Conservation (phyloP, 1,140 invertebrate genomes). For the Geopemphigus sp. region DNA sequence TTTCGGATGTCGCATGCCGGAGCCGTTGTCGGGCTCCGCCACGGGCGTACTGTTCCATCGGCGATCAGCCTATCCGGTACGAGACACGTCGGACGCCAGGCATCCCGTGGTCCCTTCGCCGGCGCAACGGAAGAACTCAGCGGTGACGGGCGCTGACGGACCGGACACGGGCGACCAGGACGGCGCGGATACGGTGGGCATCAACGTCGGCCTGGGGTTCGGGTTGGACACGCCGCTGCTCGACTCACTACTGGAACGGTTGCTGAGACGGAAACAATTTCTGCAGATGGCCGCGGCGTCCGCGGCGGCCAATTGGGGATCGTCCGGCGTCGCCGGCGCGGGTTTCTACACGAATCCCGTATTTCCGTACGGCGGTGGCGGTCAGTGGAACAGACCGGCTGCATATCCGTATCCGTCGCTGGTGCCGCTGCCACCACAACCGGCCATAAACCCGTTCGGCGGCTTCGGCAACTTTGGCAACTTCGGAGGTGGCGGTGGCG, state of each 20-base stretch:
- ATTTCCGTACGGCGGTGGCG: background rate
- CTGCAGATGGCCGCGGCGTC: background rate
- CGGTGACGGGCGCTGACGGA: background rate
- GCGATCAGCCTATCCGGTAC: background rate
- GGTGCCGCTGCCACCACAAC: background rate
- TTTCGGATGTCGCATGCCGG: no score
- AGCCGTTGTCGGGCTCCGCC: background rate
- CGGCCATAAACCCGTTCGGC: background rate
- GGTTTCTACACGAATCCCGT: constrained; percentile 1
- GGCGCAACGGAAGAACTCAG: no score
- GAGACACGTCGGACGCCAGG: background rate
- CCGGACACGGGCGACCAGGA: background rate
- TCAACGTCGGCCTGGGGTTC: background rate
- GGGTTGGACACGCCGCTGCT: constrained; percentile 29
- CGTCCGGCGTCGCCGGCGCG: background rate
- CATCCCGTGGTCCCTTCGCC: background rate
- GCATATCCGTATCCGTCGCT: background rate
- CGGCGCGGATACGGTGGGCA: background rate
- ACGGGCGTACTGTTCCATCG: background rate
- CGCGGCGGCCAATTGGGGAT: background rate
- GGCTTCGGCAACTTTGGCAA: background rate
- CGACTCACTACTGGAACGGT: background rate
- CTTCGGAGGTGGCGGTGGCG: background rate
- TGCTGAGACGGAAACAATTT: background rate
- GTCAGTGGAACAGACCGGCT: background rate